A percentile compares a stretch with the other conserved stretches of the same genome.
These are phyloP conservation scores for Thomomys bottae DNA, from an alignment of 2,113 vertebrate species.

Conservation along the genomic window DNA sequence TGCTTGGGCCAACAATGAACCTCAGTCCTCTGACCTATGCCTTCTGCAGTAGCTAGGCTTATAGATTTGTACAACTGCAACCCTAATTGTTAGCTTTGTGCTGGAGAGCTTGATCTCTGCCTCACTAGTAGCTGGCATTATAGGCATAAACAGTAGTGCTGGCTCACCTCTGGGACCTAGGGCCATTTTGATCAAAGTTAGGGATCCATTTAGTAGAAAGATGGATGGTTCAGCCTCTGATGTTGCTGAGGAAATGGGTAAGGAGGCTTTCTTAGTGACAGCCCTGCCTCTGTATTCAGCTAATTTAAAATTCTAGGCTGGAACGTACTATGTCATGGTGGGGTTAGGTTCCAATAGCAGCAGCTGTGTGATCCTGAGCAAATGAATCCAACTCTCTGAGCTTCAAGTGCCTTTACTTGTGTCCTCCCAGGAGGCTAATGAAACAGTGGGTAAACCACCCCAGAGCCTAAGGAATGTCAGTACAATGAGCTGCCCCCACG, in stretches of 20 bases:
- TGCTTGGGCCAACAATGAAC: too few relatives aligned
- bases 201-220: too few relatives aligned
- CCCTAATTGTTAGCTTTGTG: too few relatives aligned
- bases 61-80: too few relatives aligned
- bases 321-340: not conserved
- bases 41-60: too few relatives aligned
- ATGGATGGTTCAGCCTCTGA: accelerated
- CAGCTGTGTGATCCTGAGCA: not conserved
- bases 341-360: not conserved
- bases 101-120: too few relatives aligned
- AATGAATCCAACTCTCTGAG: not conserved
- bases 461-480: not conserved
- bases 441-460: not conserved
- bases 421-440: not conserved
- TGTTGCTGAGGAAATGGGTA: not conserved
- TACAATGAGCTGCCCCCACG: too few relatives aligned
- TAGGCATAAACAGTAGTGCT: too few relatives aligned
- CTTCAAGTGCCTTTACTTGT: not conserved
- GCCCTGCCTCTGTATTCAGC: not conserved
- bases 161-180: too few relatives aligned
- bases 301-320: not conserved
- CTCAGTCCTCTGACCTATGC: too few relatives aligned
- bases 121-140: too few relatives aligned
- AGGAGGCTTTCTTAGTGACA: not conserved
- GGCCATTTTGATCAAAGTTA: not conserved